Percentiles rank a stretch among this genome's conserved stretches.
These are phyloP conservation scores for Xestia c-nigrum DNA, from an alignment of 2,888 invertebrate genomes.

Conservation along the genomic window DNA sequence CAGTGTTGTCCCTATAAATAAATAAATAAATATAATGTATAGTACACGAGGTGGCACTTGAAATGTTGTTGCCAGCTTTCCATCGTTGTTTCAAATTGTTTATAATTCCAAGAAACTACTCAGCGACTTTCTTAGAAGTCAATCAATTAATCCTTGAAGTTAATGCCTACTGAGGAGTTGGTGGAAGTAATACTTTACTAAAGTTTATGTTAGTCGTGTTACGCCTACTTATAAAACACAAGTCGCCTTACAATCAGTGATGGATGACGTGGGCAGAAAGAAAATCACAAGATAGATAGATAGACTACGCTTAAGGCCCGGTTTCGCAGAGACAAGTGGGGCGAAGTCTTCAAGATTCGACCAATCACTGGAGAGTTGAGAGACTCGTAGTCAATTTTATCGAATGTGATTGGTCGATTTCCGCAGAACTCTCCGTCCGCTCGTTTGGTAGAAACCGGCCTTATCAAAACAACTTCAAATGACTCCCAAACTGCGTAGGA, in stretches of 20 bases:
- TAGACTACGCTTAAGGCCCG: background rate
- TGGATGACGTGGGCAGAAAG: conserved; percentile 1
- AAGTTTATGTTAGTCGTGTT: background rate
- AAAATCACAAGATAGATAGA: background rate
- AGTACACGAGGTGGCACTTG: background rate
- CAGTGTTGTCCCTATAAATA: background rate
- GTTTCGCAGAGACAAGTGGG: background rate
- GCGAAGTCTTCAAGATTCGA: background rate
- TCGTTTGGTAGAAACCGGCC: background rate
- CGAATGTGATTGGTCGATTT: background rate
- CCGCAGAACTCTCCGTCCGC: background rate
- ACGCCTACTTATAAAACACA: background rate
- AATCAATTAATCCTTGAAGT: conserved; percentile 8
- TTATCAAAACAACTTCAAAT: background rate
- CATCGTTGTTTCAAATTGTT: background rate
- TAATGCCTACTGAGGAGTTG: background rate
- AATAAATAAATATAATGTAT: conserved; percentile 8
- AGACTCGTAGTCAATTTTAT: background rate
- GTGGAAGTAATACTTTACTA: conserved; percentile 4
- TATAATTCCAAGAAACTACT: background rate
- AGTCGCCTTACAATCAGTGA: background rate
- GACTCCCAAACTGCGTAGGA: background rate
- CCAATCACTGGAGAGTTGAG: background rate
- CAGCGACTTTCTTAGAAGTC: background rate
- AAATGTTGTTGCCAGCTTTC: background rate